Conservation (phyloP, 2,113 vertebrate species). For the Candoia aspera region DNA sequence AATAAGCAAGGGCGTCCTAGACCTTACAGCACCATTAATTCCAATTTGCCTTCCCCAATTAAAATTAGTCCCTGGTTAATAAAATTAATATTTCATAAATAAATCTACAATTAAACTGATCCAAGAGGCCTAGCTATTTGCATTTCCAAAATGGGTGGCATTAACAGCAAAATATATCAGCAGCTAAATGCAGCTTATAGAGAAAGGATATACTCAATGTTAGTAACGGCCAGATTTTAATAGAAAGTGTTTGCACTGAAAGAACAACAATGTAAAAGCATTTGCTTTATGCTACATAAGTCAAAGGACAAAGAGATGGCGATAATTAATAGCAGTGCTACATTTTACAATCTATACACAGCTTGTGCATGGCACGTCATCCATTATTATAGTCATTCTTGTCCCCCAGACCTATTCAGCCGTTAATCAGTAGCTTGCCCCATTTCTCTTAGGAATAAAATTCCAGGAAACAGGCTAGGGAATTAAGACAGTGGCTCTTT, state of each 20-base stretch:
- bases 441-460: constrained; percentile 46
- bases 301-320: neutral
- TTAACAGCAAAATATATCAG: neutral
- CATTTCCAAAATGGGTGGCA: neutral
- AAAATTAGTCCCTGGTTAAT: neutral
- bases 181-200: neutral
- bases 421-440: constrained; percentile 29
- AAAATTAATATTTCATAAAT: neutral
- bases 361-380: neutral
- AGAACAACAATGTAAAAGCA: neutral
- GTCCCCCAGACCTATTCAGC: constrained; percentile 19
- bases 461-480: constrained; percentile 32
- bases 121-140: neutral
- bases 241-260: neutral
- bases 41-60: neutral
- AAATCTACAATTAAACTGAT: neutral
- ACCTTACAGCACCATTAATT: neutral
- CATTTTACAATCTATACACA: neutral
- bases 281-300: neutral
- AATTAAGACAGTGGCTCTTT: constrained; percentile 51
- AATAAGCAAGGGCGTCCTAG: neutral
- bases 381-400: constrained; percentile 2
- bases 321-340: neutral
- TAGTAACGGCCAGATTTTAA: neutral
- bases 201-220: neutral